phyloP scores from a whole-genome alignment of 2,797 vertebrate species.

The Nannoperca obscura region DNA sequence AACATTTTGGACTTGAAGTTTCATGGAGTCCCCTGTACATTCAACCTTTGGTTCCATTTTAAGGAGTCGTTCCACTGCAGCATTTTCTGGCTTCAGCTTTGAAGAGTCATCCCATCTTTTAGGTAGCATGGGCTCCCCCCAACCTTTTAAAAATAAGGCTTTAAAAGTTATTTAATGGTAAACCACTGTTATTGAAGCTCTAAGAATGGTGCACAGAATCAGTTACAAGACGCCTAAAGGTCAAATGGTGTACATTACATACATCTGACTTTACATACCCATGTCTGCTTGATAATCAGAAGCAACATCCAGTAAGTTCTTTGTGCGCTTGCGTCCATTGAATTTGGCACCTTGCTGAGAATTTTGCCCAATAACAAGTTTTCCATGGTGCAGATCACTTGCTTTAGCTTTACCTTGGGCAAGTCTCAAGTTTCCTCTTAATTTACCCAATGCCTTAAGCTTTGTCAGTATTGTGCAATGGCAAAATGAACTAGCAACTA shows the following conservation, averaged over 20 bases:
- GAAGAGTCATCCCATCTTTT: conserved; percentile 10
- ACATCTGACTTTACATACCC: conserved; percentile 61
- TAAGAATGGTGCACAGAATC: not conserved
- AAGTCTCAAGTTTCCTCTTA: not conserved
- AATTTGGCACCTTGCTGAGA: conserved; percentile 1
- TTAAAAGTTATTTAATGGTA: not conserved
- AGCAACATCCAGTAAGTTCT: conserved; percentile 29
- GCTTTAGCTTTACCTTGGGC: conserved; percentile 14
- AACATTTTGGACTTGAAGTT: conserved; percentile 71
- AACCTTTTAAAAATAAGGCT: conserved; percentile 52
- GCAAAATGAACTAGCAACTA: conserved; percentile 55
- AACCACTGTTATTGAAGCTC: rapidly evolving
- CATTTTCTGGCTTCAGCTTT: not conserved
- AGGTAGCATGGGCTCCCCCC: conserved; percentile 39
- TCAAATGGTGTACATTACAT: not conserved
- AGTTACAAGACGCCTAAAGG: not conserved
- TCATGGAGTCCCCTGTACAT: conserved; percentile 79
- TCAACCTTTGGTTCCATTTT: conserved; percentile 81
- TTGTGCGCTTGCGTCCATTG: not conserved
- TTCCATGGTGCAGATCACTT: conserved; percentile 52
- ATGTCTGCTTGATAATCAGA: conserved; percentile 79
- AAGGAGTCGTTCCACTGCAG: conserved; percentile 67
- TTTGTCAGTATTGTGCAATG: conserved; percentile 42
- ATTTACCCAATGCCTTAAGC: conserved; percentile 11
- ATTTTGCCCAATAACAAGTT: conserved; percentile 67